Conservation (phyloP, 2,888 invertebrate species). For the Crocallis elinguaria region DNA sequence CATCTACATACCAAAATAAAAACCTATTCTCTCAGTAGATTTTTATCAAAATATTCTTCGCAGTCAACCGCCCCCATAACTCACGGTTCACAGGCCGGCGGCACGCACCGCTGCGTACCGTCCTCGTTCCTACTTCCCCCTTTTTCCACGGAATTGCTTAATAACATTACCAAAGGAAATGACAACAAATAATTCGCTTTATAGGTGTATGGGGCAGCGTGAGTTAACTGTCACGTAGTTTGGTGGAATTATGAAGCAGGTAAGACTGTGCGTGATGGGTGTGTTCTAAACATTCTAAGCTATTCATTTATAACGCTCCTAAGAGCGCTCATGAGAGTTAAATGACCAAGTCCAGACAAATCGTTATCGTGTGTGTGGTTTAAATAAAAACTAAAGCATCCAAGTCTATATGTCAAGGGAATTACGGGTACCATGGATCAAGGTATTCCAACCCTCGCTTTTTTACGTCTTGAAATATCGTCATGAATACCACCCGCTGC, state of each 20-base stretch:
- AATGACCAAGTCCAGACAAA: too few relatives aligned
- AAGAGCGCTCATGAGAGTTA: too few relatives aligned
- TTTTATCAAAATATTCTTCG: slow-evolving; percentile 24
- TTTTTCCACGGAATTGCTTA: slow-evolving; percentile 22
- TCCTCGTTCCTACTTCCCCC: slow-evolving; percentile 7
- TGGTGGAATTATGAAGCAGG: background rate
- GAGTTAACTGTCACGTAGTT: background rate
- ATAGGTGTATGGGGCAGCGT: background rate
- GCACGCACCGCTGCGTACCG: slow-evolving; percentile 24
- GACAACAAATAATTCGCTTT: slow-evolving; percentile 9
- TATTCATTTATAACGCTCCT: too few relatives aligned
- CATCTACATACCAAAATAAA: slow-evolving; percentile 20
- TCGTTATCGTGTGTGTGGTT: too few relatives aligned
- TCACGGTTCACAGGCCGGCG: slow-evolving; percentile 16
- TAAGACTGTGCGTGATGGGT: background rate
- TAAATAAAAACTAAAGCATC: too few relatives aligned
- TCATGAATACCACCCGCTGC: too few relatives aligned
- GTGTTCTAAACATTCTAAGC: too few relatives aligned
- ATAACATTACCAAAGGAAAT: slow-evolving; percentile 16
- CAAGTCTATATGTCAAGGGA: too few relatives aligned
- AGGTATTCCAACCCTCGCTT: too few relatives aligned
- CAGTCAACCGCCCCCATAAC: slow-evolving; percentile 11
- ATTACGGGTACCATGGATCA: too few relatives aligned
- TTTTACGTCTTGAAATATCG: too few relatives aligned
- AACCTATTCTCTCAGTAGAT: slow-evolving; percentile 21